Conservation (phyloP, 2,113 vertebrate species). For the Notiomystis cincta region DNA sequence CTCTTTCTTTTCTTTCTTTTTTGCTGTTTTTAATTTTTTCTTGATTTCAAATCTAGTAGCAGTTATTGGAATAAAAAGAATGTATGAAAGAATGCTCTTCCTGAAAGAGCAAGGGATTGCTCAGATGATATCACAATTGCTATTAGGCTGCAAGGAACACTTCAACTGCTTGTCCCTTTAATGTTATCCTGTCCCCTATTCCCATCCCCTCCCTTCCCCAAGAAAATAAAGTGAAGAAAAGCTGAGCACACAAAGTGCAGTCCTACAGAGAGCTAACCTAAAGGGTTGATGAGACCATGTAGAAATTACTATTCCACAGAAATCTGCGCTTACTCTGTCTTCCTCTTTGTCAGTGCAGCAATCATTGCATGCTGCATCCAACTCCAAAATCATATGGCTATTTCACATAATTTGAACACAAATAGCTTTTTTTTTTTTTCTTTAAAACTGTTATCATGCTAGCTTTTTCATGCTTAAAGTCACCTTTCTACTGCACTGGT, state of each 20-base stretch:
- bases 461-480: neutral
- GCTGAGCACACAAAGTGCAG: neutral
- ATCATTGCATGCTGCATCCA: neutral
- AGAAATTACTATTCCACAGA: neutral
- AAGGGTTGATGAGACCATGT: neutral
- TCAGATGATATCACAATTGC: neutral
- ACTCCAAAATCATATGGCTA: neutral
- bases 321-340: neutral
- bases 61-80: conserved; percentile 3
- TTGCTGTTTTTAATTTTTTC: conserved; percentile 96
- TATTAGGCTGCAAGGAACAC: neutral
- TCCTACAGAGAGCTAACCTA: neutral
- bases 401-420: neutral
- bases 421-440: neutral
- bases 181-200: neutral
- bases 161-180: neutral
- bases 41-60: conserved; percentile 94
- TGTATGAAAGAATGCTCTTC: neutral
- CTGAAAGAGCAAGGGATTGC: neutral
- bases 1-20: conserved; percentile 98
- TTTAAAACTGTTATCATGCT: neutral
- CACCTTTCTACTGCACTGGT: neutral
- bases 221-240: neutral
- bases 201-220: neutral
- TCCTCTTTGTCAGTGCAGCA: neutral